Base-by-base conservation (phyloP, 2,888 invertebrate species). In the Imbricaverruca yamaguchii region DNA sequence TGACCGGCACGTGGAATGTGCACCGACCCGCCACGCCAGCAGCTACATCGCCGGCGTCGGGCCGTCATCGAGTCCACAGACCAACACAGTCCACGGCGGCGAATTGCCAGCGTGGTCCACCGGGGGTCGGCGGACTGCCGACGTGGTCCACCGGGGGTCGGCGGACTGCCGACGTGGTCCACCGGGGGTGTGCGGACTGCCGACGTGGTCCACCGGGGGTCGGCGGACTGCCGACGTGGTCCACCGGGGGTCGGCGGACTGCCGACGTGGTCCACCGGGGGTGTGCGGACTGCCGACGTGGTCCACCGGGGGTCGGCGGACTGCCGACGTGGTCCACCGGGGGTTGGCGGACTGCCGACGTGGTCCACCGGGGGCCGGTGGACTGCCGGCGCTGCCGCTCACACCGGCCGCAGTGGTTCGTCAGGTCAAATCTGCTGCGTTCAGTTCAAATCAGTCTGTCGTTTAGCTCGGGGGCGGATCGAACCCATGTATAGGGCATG, bases 271-370 rank as follows among this genome's bases (percentile, higher is more conserved):
- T n/a, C n/a, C n/a, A n/a, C n/a, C n/a, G n/a, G n/a, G n/a, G n/a
- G n/a, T n/a, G n/a, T n/a, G 82, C 63, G 81, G 74, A 74, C 80
- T 80, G 21, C 69, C 81, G 53, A 80, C 83, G 80, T 69, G 80
- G 80, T 23, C 80, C 10, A 55, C 23, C 53, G 77, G 80, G 77
- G 67, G 78, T 57, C 80, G 81, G 59, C 74, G 81, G 55, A n/a
- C n/a, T n/a, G n/a, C n/a, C n/a, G n/a, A n/a, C n/a, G n/a, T n/a
- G n/a, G n/a, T n/a, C n/a, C n/a, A n/a, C n/a, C n/a, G n/a, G n/a
- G n/a, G n/a, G n/a, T n/a, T n/a, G 82, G 82, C 63, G 81, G 74
- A 74, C 80, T 80, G 21, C 69, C 81, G 53, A 80, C 83, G 80
- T 69, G 80, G 80, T 23, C 80, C 10, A 55, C 23, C 53, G 77